These are phyloP conservation scores for Atlantisia rogersi DNA, from an alignment of 2,113 vertebrate genomes.

Conservation along the genomic window DNA sequence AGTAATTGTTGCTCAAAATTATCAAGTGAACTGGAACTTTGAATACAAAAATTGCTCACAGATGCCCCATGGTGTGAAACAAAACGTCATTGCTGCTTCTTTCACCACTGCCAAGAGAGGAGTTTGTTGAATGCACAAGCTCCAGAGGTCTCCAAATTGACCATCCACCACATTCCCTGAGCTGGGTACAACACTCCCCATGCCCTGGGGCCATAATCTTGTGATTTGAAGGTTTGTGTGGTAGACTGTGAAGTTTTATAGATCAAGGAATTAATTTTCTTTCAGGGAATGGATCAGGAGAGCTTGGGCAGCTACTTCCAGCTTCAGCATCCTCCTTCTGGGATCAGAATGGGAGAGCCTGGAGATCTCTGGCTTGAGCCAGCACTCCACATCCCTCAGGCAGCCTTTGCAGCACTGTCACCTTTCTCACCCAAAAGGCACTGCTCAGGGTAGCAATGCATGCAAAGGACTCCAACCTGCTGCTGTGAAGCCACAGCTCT, in stretches of 20 bases:
- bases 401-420: not conserved
- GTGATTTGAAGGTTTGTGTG: not conserved
- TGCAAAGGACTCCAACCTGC: not conserved
- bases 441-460: accelerated
- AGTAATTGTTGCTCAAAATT: not conserved
- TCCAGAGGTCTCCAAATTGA: not conserved
- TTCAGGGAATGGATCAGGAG: not conserved
- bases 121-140: not conserved
- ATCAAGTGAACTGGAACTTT: not conserved
- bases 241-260: not conserved
- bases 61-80: not conserved
- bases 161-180: not conserved
- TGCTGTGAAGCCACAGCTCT: accelerated
- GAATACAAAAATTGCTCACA: not conserved
- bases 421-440: not conserved
- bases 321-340: not conserved
- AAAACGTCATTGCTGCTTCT: not conserved
- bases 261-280: not conserved
- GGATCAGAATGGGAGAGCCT: accelerated
- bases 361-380: not conserved
- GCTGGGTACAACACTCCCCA: not conserved
- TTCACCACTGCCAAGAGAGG: not conserved
- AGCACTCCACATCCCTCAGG: not conserved
- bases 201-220: not conserved
- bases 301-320: not conserved